Percentiles rank a stretch among this genome's conserved stretches.
Evolutionary conservation across 2,113 vertebrate genomes (phyloP).

Genomic region (Propithecus coquereli): DNA sequence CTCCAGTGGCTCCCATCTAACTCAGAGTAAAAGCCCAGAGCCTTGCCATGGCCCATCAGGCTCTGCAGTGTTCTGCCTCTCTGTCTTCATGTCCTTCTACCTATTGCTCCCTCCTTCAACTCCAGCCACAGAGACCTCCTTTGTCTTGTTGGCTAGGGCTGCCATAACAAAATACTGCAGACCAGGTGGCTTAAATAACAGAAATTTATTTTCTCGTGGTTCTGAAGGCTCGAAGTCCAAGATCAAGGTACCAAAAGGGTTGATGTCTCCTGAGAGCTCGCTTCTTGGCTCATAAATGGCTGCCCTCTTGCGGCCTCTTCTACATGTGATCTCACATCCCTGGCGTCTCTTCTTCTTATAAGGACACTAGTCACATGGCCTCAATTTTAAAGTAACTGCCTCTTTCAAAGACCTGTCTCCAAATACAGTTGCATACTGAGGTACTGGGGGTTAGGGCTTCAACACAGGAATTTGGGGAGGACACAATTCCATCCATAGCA

Average conservation of each 20-base stretch:
- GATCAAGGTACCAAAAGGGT: not conserved
- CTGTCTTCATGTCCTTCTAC: not conserved
- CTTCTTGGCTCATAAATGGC: not conserved
- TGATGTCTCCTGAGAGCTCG: not conserved
- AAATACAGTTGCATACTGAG: not conserved
- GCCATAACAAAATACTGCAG: not conserved
- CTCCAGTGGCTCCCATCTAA: not conserved
- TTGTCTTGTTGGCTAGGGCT: not conserved
- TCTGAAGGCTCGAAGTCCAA: not conserved
- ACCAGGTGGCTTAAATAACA: not conserved
- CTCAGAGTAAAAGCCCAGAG: not conserved
- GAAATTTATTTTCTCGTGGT: not conserved
- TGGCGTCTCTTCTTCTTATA: not conserved
- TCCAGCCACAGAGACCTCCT: not conserved
- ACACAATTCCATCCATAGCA: not conserved
- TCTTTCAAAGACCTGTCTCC: not conserved
- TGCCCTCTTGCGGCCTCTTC: not conserved
- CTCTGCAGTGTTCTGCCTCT: fast-evolving
- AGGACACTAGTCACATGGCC: not conserved
- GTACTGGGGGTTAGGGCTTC: not conserved
- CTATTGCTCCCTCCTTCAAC: not conserved
- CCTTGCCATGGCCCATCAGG: fast-evolving
- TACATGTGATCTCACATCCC: not conserved
- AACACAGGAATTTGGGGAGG: not conserved
- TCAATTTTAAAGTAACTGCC: not conserved